Evolutionary conservation across 2,797 vertebrate species (phyloP), one percentile per base, ranked within the genome.

Genomic region (Lagocephalus sceleratus): DNA sequence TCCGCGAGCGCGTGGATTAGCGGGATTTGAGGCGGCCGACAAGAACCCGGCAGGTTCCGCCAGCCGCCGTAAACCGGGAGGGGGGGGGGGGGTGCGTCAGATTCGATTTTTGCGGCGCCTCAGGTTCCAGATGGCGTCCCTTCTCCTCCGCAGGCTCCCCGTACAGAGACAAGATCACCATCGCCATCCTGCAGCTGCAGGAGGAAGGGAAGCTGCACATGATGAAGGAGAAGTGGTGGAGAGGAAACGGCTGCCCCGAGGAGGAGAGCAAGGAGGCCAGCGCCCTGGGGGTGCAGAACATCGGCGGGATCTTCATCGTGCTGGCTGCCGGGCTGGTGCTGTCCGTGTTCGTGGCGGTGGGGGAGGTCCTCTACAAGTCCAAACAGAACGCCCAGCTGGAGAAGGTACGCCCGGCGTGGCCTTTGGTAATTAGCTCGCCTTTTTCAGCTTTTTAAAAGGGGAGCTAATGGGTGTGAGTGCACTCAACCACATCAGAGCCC

Each of bases 221-320:
- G 90, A 92, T 91, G 90, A 91, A 92, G 81, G 90, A 92, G 79
- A 92, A 92, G 70, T 92, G 90, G 90, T 92, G 90, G 96, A 60
- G 96, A 54, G 96, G 96, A 47, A 98, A 98, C 15, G 96, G 96
- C 40, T 98, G 96, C 59, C 96, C 96, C 0, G 96, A 98, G 81
- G 96, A 98, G 74, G 96, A 98, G 72, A 98, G 94, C 84, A 98
- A 98, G 73, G 96, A 99, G 82, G 96, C 96, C 75, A 99, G 96
- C 67, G 96, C 96, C 44, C 91, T 99, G 17, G 96, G 96, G 65
- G 96, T 99, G 62, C 96, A 99, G 67, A 99, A 99, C 66, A 99
- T 99, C 45, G 96, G 96, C 2, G 96, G 96, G 45, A 99, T 99
- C 89, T 99, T 99, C 90, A 98, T 99, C 15, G 95, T 99, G 58